These are phyloP conservation scores for Vipera latastei DNA, from an alignment of 2,797 vertebrate species.

Conservation along the genomic window DNA sequence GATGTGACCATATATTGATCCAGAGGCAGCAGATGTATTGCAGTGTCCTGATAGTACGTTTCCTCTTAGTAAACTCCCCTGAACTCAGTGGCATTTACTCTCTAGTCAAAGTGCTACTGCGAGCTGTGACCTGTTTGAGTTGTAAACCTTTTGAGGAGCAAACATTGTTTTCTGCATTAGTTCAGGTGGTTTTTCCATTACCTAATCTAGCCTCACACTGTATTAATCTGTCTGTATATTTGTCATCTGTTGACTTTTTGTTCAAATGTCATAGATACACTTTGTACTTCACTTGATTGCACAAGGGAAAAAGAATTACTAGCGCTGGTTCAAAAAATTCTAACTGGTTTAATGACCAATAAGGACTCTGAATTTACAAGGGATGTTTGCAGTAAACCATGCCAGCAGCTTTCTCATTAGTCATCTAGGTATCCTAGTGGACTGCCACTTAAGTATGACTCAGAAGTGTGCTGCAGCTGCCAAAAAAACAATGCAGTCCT, in stretches of 20 bases:
- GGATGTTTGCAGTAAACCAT: constrained; percentile 11
- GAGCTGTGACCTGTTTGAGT: neutral
- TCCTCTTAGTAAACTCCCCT: neutral
- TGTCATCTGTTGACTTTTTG: neutral
- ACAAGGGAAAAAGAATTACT: neutral
- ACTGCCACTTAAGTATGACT: neutral
- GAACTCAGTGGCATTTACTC: neutral
- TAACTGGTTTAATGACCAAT: constrained; percentile 11
- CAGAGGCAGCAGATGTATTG: neutral
- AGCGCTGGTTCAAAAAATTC: constrained; percentile 21
- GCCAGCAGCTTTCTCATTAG: neutral
- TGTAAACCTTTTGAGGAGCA: neutral
- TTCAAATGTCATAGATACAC: constrained; percentile 20
- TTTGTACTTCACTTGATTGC: constrained; percentile 21
- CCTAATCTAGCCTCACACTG: neutral
- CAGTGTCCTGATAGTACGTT: neutral
- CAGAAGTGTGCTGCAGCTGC: neutral
- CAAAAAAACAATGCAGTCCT: neutral
- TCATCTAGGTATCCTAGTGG: neutral
- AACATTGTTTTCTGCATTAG: neutral
- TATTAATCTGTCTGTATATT: neutral
- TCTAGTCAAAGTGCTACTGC: neutral
- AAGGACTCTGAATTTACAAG: neutral
- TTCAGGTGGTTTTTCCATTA: neutral
- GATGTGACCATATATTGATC: neutral